A percentile compares a stretch with the other conserved stretches of the same genome.
Conservation (phyloP, 2,113 vertebrate genomes). For the Laticauda colubrina region DNA sequence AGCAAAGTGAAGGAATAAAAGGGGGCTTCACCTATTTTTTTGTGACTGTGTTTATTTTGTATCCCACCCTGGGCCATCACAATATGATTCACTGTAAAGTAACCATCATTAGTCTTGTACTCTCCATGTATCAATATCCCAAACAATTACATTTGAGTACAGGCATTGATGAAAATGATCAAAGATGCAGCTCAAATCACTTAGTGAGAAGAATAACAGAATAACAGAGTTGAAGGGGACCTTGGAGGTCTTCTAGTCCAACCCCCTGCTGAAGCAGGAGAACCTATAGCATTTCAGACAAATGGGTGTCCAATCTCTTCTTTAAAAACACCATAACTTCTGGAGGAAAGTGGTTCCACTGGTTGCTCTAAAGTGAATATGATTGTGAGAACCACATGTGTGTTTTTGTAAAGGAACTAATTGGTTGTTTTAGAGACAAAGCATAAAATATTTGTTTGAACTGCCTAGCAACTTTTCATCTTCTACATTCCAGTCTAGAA, state of each 20-base stretch:
- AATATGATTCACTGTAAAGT: neutral
- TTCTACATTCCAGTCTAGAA: neutral
- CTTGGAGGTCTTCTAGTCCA: neutral
- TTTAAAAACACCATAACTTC: neutral
- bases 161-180: neutral
- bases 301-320: neutral
- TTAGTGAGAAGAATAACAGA: neutral
- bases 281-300: neutral
- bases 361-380: neutral
- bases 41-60: too few species aligned
- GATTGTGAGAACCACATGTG: neutral
- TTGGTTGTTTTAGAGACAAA: neutral
- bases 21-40: too few species aligned
- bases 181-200: neutral
- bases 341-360: neutral
- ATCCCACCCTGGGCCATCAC: too few species aligned
- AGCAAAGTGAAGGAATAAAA: too few species aligned
- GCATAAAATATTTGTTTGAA: neutral
- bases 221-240: neutral
- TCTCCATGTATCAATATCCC: neutral
- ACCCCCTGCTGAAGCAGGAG: neutral
- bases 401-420: neutral
- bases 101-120: neutral
- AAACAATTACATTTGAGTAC: neutral
- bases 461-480: neutral